Percentiles rank a stretch among this genome's conserved stretches.
Conservation (phyloP, 2,888 invertebrate genomes). For the Carterocephalus palaemon region DNA sequence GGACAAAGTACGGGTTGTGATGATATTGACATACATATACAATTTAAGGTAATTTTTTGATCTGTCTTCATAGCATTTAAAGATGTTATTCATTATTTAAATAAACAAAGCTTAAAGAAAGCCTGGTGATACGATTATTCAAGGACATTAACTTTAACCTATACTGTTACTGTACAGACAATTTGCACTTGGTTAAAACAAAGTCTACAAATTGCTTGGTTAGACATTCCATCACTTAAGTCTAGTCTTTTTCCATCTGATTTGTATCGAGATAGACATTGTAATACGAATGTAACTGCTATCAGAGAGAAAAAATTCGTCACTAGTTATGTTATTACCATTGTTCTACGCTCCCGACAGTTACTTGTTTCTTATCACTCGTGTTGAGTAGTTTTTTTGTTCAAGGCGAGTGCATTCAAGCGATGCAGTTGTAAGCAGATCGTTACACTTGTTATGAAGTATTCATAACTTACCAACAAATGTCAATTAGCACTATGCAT, state of each 20-base stretch:
- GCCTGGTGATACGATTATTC: no score
- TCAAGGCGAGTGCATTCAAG: constrained; percentile 17
- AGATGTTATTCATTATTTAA: no score
- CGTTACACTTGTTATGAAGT: constrained; percentile 21
- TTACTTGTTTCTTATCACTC: constrained; percentile 12
- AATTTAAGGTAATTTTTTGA: no score
- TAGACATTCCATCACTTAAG: neutral
- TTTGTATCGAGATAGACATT: constrained; percentile 6
- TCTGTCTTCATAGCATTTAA: no score
- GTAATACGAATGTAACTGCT: constrained; percentile 11
- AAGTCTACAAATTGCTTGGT: no score
- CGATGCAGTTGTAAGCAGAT: constrained; percentile 17
- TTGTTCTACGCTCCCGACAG: constrained; percentile 15
- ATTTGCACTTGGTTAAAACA: no score
- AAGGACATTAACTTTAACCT: no score
- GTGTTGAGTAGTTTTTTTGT: constrained; percentile 20
- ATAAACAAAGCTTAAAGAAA: no score
- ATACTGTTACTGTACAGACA: no score
- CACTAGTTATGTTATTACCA: constrained; percentile 12
- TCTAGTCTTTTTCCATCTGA: neutral
- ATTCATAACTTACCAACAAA: constrained; percentile 18
- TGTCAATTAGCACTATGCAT: constrained; percentile 15
- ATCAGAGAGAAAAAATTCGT: constrained; percentile 14
- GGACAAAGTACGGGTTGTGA: no score
- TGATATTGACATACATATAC: no score